Base-by-base conservation (phyloP, 2,888 invertebrate genomes). In the Erynnis tages region DNA sequence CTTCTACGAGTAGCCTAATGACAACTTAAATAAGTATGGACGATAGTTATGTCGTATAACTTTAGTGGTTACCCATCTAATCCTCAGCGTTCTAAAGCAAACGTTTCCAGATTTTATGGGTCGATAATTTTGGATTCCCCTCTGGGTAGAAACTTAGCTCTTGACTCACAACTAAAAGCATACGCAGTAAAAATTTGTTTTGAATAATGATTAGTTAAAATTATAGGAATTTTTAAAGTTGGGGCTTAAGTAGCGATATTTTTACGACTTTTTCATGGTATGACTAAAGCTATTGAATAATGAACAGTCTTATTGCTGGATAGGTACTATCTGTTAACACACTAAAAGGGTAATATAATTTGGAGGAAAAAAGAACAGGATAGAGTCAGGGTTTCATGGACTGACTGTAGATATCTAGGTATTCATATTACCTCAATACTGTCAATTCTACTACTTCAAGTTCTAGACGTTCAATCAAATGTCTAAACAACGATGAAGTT, bases 11-110 rank as follows among this genome's bases (percentile, higher is more conserved):
- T 64, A 71, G 35, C 44, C 38, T 52, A 30, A 45, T 37, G 14
- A n/a, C 10, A 45, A 45, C 30, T 38, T 45, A 54, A 60, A 63
- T 34, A 64, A 60, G 29, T 54, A 58, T 59, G 57, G 54, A 60
- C 64, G 69, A 76, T 79, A 73, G 76, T 71, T 67, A 61, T 71
- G 68, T 78, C 75, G 67, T 76, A 78, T 81, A 79, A 76, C 62
- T 81, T 82, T 76, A 78, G 74, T 72, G 66, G 75, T 73, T 75
- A 73, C 69, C 64, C 66, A 58, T 58, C 71, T 81, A 79, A 80
- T 79, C 79, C 76, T 66, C 62, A 65, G 70, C 66, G 70, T 70
- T 71, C 66, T 67, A 61, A 65, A 63, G 67, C 63, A 56, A 58
- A 57, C 57, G 49, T 54, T 57, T 57, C 59, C 59, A 60, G 62